Conservation (phyloP, 2,888 invertebrate genomes). For the Hypselothyrea guttata region DNA sequence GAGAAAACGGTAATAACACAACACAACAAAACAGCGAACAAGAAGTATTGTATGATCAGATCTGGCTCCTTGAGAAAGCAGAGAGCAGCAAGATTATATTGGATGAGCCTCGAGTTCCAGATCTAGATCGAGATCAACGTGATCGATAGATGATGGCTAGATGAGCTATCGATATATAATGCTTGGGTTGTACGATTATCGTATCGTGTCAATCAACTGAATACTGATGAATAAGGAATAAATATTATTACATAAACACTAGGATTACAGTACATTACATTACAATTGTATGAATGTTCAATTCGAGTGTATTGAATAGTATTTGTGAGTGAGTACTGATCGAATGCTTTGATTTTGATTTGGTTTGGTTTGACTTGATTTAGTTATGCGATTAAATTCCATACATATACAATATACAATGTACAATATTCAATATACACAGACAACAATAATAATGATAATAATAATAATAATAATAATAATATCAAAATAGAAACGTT, state of each 20-base stretch:
- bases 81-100: slow-evolving; percentile 46
- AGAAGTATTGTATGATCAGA: slow-evolving; percentile 47
- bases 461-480: slow-evolving; percentile 19
- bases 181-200: background rate
- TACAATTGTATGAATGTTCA: slow-evolving; percentile 11
- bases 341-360: background rate
- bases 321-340: too few relatives aligned
- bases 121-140: background rate
- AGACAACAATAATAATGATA: slow-evolving; percentile 27
- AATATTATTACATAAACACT: slow-evolving; percentile 39
- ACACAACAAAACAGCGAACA: slow-evolving; percentile 66
- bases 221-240: too few relatives aligned
- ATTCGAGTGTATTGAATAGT: too few relatives aligned
- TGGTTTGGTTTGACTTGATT: slow-evolving; percentile 1
- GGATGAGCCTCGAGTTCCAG: slow-evolving; percentile 19
- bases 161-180: background rate
- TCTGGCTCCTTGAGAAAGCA: slow-evolving; percentile 35
- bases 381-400: slow-evolving; percentile 40
- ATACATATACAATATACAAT: slow-evolving; percentile 59
- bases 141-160: slow-evolving; percentile 1
- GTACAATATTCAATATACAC: slow-evolving; percentile 52
- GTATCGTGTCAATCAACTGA: too few relatives aligned
- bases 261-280: slow-evolving; percentile 29
- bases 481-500: slow-evolving; percentile 55
- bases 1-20: slow-evolving; percentile 19